These are phyloP conservation scores for Manis pentadactyla DNA, from an alignment of 2,797 vertebrate genomes.

Conservation along the genomic window DNA sequence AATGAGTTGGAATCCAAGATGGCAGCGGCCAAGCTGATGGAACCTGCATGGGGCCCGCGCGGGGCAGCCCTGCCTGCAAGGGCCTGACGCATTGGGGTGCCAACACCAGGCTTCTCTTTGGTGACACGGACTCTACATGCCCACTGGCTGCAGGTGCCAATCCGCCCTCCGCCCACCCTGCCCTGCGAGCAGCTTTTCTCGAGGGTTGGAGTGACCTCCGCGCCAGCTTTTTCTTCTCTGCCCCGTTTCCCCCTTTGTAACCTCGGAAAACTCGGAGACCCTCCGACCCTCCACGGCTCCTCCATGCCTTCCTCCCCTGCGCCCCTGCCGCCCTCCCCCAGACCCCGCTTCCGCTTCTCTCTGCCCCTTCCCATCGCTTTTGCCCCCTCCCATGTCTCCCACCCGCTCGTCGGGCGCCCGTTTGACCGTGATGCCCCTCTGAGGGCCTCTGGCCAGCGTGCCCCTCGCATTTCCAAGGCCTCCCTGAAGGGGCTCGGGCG, in stretches of 20 bases:
- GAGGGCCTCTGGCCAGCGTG: neutral
- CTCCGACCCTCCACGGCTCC: neutral
- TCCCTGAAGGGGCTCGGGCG: neutral
- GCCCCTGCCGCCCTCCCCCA: neutral
- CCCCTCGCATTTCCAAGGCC: neutral
- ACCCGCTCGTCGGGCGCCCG: neutral
- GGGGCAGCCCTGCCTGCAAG: neutral
- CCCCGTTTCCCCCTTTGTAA: neutral
- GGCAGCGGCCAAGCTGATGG: rapidly evolving
- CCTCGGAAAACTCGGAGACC: neutral
- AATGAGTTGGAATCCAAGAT: neutral
- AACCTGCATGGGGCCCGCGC: neutral
- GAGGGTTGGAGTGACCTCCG: neutral
- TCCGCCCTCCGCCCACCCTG: rapidly evolving
- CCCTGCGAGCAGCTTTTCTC: neutral
- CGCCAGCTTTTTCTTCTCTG: neutral
- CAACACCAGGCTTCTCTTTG: neutral
- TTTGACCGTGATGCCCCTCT: neutral
- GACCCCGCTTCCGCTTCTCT: neutral
- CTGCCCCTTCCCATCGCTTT: constrained; percentile 32
- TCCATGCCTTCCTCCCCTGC: neutral
- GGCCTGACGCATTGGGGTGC: neutral
- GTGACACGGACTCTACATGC: neutral
- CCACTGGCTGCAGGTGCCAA: rapidly evolving
- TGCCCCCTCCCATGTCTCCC: neutral